These are phyloP conservation scores for Crocallis elinguaria DNA, from an alignment of 2,888 invertebrate species.

Conservation along the genomic window DNA sequence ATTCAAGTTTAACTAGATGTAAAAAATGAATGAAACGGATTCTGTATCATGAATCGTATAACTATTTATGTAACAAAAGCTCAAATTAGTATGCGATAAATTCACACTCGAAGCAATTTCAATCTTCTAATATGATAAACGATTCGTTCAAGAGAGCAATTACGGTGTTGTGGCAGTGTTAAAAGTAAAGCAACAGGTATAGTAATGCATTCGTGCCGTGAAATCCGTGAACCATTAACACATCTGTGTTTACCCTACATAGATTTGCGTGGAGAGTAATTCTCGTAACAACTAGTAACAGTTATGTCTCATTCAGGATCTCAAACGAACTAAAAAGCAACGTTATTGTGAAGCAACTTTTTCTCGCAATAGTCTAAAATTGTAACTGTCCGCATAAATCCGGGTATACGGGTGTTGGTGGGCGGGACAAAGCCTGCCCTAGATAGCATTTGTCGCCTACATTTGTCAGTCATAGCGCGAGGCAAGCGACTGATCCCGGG, in stretches of 20 bases:
- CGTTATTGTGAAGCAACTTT: constrained; percentile 12
- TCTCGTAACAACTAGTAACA: constrained; percentile 24
- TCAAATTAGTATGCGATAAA: constrained; percentile 59
- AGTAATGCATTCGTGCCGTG: constrained; percentile 56
- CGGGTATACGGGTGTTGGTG: constrained; percentile 28
- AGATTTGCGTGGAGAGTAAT: constrained; percentile 38
- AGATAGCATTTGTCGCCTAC: constrained; percentile 58
- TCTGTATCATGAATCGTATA: constrained; percentile 7
- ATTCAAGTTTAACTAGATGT: constrained; percentile 14
- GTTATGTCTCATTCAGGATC: constrained; percentile 2
- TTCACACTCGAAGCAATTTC: constrained; percentile 58
- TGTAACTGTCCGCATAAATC: constrained; percentile 32
- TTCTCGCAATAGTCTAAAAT: constrained; percentile 33
- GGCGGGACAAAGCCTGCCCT: constrained; percentile 43
- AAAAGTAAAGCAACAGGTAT: constrained; percentile 55
- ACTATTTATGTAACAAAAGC: constrained; percentile 47
- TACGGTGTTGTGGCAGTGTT: constrained; percentile 55
- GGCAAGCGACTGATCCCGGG: constrained; percentile 65
- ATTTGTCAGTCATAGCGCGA: constrained; percentile 47
- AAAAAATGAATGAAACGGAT: constrained; percentile 21
- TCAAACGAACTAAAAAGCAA: not conserved
- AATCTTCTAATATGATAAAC: constrained; percentile 74
- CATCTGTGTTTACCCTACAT: constrained; percentile 55
- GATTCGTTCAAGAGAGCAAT: constrained; percentile 77
- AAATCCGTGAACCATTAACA: constrained; percentile 68